A percentile compares a stretch with the other conserved stretches of the same genome.
Conservation (phyloP, 2,797 vertebrate species). For the Pantherophis vulpinus region DNA sequence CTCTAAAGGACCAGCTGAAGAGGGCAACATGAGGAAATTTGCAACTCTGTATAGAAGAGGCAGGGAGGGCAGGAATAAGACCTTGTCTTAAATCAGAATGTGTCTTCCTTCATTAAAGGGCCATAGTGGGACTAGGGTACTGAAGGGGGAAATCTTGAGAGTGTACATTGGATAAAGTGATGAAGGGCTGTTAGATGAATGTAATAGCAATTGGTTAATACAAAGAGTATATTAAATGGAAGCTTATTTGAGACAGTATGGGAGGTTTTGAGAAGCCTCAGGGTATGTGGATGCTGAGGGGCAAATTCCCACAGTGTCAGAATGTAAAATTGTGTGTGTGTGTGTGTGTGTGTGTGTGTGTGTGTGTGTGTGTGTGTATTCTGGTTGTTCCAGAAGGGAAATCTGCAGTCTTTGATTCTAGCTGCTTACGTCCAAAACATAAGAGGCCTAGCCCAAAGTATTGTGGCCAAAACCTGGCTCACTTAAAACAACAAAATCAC, state of each 20-base stretch:
- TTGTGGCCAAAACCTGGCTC: not conserved
- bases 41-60: not conserved
- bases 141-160: not conserved
- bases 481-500: not conserved
- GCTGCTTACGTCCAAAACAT: not conserved
- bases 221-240: not conserved
- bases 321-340: not conserved
- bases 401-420: not conserved
- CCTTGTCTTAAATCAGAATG: not conserved
- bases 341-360: too few relatives aligned
- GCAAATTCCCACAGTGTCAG: not conserved
- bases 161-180: not conserved
- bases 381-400: not conserved
- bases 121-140: not conserved
- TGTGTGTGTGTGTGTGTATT: not conserved
- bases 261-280: not conserved
- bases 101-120: not conserved
- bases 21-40: not conserved
- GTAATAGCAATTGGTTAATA: not conserved
- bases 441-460: not conserved
- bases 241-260: not conserved
- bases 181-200: not conserved
- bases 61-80: not conserved
- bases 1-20: not conserved
- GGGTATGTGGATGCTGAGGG: not conserved